Evolutionary conservation across 2,797 vertebrate genomes (phyloP).

Genomic region (Chrosomus eos): DNA sequence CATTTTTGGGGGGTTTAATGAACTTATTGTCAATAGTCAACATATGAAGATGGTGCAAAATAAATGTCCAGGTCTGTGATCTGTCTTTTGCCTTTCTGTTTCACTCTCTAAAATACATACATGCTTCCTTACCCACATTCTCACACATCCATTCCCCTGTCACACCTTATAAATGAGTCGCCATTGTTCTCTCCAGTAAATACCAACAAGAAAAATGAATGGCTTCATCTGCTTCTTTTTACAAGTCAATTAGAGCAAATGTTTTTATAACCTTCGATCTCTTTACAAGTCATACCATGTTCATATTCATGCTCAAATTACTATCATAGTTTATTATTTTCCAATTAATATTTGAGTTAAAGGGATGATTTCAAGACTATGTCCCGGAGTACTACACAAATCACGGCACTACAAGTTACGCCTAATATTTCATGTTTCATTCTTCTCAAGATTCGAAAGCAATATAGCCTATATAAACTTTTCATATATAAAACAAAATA

Average conservation of each 20-base stretch:
- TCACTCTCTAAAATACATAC: conserved; percentile 13
- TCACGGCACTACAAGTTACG: background rate
- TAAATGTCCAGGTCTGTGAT: background rate
- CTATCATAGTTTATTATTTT: background rate
- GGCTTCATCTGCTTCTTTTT: background rate
- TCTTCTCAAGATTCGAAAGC: background rate
- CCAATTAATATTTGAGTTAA: background rate
- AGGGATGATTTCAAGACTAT: background rate
- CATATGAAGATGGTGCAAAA: background rate
- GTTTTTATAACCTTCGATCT: background rate
- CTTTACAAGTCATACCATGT: background rate
- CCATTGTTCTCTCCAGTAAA: background rate
- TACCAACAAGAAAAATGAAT: background rate
- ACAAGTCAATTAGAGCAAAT: background rate
- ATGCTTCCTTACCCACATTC: background rate
- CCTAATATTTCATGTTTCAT: background rate
- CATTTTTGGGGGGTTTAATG: background rate
- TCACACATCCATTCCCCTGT: conserved; percentile 1
- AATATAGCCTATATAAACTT: background rate
- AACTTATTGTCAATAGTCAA: background rate
- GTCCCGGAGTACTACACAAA: background rate
- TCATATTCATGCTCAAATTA: background rate
- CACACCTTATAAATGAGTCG: conserved; percentile 12
- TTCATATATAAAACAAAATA: background rate
- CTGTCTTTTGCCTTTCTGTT: background rate